These are phyloP conservation scores for Acanthiza pusilla DNA, from an alignment of 2,797 vertebrate genomes.

Conservation along the genomic window DNA sequence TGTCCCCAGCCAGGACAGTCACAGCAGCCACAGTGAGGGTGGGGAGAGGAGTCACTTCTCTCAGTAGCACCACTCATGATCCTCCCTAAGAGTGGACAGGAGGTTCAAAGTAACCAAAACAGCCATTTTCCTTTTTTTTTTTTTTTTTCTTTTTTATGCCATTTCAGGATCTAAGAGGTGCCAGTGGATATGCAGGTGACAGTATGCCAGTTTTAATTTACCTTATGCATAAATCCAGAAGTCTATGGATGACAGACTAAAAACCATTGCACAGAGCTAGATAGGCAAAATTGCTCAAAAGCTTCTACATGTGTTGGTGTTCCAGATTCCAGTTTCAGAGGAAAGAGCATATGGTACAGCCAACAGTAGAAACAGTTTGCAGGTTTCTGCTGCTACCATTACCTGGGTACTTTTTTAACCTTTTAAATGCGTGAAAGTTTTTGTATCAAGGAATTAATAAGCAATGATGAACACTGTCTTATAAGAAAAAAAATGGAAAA, in stretches of 20 bases:
- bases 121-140: not conserved
- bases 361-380: not conserved
- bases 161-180: not conserved
- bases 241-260: not conserved
- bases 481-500: not conserved
- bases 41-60: not conserved
- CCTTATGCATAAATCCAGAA: not conserved
- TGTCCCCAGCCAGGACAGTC: not conserved
- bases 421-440: not conserved
- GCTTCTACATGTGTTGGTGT: not conserved
- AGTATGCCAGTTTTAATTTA: not conserved
- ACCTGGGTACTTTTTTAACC: not conserved
- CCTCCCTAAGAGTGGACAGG: not conserved
- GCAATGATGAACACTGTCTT: not conserved
- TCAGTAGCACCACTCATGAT: not conserved
- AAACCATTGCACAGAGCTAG: not conserved
- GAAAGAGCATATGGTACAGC: not conserved
- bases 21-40: accelerated
- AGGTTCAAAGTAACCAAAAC: not conserved
- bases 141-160: not conserved
- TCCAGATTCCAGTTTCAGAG: not conserved
- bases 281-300: not conserved
- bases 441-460: not conserved
- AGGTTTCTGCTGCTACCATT: not conserved
- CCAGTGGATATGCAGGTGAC: not conserved